Evolutionary conservation across 2,888 invertebrate species (phyloP), one percentile per base, ranked within the genome.

Genomic region (Lucinisca nassula): DNA sequence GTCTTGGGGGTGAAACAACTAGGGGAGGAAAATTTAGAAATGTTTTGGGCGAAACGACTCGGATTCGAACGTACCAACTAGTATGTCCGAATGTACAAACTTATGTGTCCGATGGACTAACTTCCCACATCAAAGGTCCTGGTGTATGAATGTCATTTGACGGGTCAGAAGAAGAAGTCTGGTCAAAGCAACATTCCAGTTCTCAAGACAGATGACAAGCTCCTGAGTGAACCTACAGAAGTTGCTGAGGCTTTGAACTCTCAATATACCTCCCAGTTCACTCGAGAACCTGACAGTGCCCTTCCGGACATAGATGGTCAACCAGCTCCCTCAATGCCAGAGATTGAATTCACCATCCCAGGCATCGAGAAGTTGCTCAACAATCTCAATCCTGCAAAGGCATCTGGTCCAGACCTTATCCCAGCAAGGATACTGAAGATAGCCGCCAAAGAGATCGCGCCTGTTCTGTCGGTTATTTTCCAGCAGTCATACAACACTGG

Each of bases 241-340:
- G 84, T 79, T 58, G 81, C 79, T 2, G 45, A 82, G 21, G 79
- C 77, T 24, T 27, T 87, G 37, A 84, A 84, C 49, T 24, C 51
- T 6, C 80, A 85, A 58, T 81, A 84, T 35, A 76, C 80, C 24
- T 81, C 78, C 21, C 77, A 84, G 14, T 87, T 87, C 75, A 84
- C 87, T n/a, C 58, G 70, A 75, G 81, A 87, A 49, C 79, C 81
- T 21, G 30, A 45, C 24, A 55, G 75, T 21, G 55, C 75, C 17
- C 67, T 85, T 37, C 85, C 82, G 32, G 21, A 17, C 0, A 74
- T 82, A 70, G 85, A 79, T 27, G 61, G 61, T 27, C 6, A 61
- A 24, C 24, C 24, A 61, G 61, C 10, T 49, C 72, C 2, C 67
- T 74, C 1, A 12, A 87, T 87, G 80, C 61, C 45, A 17, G 82